A percentile compares a stretch with the other conserved stretches of the same genome.
Evolutionary conservation across 1,140 invertebrate species (phyloP).

Genomic region (Nasonia longicornis): DNA sequence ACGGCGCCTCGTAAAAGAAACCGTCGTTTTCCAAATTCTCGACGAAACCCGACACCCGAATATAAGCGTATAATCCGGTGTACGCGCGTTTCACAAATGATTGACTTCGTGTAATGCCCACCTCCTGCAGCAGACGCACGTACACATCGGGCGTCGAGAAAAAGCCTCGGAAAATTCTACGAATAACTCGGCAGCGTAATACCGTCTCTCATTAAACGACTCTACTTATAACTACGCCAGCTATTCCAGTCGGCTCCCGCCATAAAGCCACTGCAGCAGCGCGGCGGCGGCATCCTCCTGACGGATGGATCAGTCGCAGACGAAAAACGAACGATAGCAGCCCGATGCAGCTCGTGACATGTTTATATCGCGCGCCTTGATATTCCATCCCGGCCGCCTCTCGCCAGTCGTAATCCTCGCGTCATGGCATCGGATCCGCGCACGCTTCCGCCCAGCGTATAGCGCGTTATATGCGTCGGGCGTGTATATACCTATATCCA

Average conservation of each 20-base stretch:
- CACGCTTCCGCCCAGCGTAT: neutral
- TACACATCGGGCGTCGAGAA: too few species aligned
- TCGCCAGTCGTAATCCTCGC: conserved; percentile 28
- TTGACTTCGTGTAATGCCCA: too few species aligned
- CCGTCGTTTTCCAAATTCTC: neutral
- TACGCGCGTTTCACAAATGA: too few species aligned
- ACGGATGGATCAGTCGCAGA: neutral
- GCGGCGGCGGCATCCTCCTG: neutral
- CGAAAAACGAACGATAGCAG: neutral
- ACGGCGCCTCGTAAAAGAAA: too few species aligned
- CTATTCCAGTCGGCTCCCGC: conserved; percentile 26
- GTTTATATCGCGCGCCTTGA: conserved; percentile 40
- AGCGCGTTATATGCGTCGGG: neutral
- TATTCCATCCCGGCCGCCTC: conserved; percentile 20
- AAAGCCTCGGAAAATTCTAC: conserved; percentile 25
- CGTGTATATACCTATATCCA: neutral
- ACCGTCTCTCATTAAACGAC: conserved; percentile 38
- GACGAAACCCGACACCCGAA: neutral
- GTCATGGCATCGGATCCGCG: neutral
- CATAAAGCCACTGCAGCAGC: neutral
- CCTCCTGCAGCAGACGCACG: too few species aligned
- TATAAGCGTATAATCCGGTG: conserved; percentile 2
- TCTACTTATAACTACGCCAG: conserved; percentile 35
- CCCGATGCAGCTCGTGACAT: conserved; percentile 35
- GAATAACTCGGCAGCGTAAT: conserved; percentile 40